Conservation (phyloP, 2,797 vertebrate genomes). For the Graptemys geographica region DNA sequence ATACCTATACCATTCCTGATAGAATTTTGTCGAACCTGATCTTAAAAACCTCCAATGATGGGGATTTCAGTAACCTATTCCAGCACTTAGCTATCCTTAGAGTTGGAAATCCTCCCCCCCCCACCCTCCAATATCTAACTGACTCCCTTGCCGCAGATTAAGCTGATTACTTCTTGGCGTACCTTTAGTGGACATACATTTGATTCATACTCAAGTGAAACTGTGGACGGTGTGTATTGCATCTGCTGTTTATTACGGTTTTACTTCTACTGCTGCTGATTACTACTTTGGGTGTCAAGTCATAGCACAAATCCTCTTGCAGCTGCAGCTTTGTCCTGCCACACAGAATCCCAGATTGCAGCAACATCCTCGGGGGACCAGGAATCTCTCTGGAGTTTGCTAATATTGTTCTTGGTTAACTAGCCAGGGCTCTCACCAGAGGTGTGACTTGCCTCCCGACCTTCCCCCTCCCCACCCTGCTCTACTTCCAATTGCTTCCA, state of each 20-base stretch:
- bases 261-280: conserved; percentile 41
- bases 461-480: background rate
- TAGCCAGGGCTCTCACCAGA: background rate
- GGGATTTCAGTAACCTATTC: background rate
- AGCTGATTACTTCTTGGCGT: background rate
- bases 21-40: background rate
- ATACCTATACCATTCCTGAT: background rate
- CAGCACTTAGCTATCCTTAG: background rate
- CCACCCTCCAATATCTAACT: background rate
- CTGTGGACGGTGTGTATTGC: conserved; percentile 7
- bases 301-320: conserved; percentile 14
- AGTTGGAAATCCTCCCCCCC: background rate
- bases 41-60: background rate
- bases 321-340: background rate
- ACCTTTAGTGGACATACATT: background rate
- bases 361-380: background rate
- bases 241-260: conserved; percentile 30
- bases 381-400: background rate
- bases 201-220: background rate
- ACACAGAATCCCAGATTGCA: conserved; percentile 17
- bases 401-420: conserved; percentile 32
- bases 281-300: conserved; percentile 28
- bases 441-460: background rate
- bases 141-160: background rate
- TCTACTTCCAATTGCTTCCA: background rate